phyloP scores from a whole-genome alignment of 2,113 vertebrate genomes.

The Eulemur macaco region DNA sequence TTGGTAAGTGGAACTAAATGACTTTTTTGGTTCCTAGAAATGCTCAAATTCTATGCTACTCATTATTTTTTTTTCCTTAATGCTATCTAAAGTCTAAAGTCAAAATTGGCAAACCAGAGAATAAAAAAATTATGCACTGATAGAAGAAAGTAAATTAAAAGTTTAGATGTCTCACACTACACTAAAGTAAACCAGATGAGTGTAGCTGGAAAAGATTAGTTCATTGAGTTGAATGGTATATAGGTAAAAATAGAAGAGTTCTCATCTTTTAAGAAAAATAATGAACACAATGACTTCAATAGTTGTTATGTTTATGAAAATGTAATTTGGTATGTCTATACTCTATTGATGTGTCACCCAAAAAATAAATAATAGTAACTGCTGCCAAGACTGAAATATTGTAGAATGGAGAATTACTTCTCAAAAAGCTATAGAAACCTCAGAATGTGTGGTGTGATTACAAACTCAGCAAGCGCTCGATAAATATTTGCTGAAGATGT shows the following conservation, averaged over 20 bases:
- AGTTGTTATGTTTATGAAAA: background rate
- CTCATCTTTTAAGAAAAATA: background rate
- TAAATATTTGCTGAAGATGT: background rate
- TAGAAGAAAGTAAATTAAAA: background rate
- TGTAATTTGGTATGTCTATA: background rate
- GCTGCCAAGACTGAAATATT: background rate
- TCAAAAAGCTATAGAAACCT: background rate
- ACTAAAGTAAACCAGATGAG: background rate
- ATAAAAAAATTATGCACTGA: background rate
- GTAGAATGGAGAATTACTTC: background rate
- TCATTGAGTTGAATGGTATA: background rate
- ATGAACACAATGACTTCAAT: background rate
- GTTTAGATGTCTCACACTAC: accelerated
- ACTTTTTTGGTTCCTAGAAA: background rate
- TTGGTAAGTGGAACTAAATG: background rate
- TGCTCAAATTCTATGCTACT: background rate
- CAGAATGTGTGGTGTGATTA: background rate
- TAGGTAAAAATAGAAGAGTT: background rate
- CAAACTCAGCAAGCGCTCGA: background rate
- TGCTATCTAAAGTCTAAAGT: background rate
- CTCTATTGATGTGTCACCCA: background rate
- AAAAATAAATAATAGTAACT: background rate
- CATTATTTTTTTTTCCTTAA: background rate
- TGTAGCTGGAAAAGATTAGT: background rate
- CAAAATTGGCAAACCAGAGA: background rate